These are phyloP conservation scores for Scortum barcoo DNA, from an alignment of 2,113 vertebrate species.

Conservation along the genomic window DNA sequence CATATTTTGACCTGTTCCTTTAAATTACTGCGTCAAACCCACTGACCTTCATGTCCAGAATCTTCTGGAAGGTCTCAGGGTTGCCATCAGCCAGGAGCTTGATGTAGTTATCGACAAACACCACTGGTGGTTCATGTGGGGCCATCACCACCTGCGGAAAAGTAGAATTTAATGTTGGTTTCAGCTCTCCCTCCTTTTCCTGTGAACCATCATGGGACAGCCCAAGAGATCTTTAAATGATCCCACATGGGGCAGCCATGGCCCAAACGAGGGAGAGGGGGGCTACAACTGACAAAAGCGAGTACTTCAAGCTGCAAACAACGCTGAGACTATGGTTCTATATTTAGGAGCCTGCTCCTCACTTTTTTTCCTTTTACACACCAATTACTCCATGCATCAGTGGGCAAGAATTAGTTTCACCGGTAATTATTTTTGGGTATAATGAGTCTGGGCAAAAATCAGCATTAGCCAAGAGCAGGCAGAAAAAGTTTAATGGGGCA, in stretches of 20 bases:
- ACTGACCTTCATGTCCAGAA: slow-evolving; percentile 97
- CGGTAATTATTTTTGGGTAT: slow-evolving; percentile 70
- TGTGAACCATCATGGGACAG: slow-evolving; percentile 51
- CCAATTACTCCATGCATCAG: slow-evolving; percentile 72
- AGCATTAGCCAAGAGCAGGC: slow-evolving; percentile 48
- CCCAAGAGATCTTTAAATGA: slow-evolving; percentile 68
- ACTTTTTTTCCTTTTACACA: slow-evolving; percentile 55
- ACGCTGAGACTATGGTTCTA: slow-evolving; percentile 55
- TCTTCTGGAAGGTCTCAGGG: slow-evolving; percentile 99
- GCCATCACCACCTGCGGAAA: slow-evolving; percentile 95
- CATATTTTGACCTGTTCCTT: background rate
- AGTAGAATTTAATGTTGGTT: slow-evolving; percentile 34
- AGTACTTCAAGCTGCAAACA: slow-evolving; percentile 52
- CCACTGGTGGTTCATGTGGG: slow-evolving; percentile 92
- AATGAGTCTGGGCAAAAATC: slow-evolving; percentile 70
- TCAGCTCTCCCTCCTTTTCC: slow-evolving; percentile 24
- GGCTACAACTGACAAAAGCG: slow-evolving; percentile 52
- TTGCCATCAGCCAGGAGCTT: slow-evolving; percentile 97
- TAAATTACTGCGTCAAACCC: background rate
- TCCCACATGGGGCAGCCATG: slow-evolving; percentile 73
- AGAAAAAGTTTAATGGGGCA: slow-evolving; percentile 49
- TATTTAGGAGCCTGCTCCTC: slow-evolving; percentile 61
- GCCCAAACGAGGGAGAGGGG: slow-evolving; percentile 32
- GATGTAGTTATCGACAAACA: slow-evolving; percentile 99
- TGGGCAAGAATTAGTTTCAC: slow-evolving; percentile 69